phyloP scores from a whole-genome alignment of 2,888 invertebrate genomes.

The Sminthurinus aureus region DNA sequence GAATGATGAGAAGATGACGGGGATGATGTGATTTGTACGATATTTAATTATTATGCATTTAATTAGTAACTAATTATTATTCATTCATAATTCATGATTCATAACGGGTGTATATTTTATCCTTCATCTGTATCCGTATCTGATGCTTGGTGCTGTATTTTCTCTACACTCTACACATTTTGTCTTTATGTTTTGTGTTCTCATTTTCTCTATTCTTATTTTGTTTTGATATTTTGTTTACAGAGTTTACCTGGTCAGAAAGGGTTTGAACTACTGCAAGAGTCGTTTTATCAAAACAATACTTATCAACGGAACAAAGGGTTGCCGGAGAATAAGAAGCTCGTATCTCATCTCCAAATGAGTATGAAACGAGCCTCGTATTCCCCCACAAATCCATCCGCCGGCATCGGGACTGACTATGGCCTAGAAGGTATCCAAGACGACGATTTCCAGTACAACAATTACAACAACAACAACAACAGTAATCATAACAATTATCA shows the following conservation, averaged over 20 bases:
- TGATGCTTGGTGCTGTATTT: too few species aligned
- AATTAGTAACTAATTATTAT: too few species aligned
- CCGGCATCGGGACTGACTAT: conserved; percentile 2
- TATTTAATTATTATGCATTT: too few species aligned
- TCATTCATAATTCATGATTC: too few species aligned
- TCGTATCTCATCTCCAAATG: not conserved
- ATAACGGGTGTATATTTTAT: too few species aligned
- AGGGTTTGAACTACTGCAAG: conserved; percentile 30
- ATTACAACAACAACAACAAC: not conserved
- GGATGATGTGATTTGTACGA: too few species aligned
- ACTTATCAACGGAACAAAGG: not conserved
- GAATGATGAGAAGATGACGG: too few species aligned
- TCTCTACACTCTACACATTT: too few species aligned
- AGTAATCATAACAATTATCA: not conserved
- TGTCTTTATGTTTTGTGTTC: not conserved
- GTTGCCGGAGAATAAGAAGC: not conserved
- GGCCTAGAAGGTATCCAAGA: not conserved
- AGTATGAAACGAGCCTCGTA: conserved; percentile 24
- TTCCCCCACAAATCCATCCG: conserved; percentile 25
- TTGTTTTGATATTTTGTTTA: not conserved
- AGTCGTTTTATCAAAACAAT: conserved; percentile 34
- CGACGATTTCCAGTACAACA: too few species aligned
- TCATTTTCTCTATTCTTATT: not conserved
- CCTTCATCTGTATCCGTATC: too few species aligned
- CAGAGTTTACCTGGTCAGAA: conserved; percentile 34